Base-by-base conservation (phyloP, 2,797 vertebrate species). In the Corythornis leucogaster region DNA sequence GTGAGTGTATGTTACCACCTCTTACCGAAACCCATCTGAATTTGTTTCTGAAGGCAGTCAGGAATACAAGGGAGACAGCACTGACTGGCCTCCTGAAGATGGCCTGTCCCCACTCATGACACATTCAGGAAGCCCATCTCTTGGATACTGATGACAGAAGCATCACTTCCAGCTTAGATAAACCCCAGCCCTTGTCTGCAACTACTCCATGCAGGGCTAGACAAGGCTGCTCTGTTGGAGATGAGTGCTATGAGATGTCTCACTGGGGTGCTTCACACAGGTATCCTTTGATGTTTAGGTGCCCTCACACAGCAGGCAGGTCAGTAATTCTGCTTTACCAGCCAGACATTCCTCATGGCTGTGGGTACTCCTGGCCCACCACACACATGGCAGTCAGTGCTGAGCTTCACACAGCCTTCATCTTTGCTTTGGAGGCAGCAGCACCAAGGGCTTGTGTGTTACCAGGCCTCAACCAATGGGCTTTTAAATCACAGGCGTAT, bases 311-410 rank as follows among this genome's bases (percentile, higher is more conserved):
- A 66, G 73, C 48, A 61, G 76, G 40, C 31, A 68, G 73, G 43
- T 17, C 45, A 45, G 61, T 40, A 2, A 0, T n/a, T 45, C 16
- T 50, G 45, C 28, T 62, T 53, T 40, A 51, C 25, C 4, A 2
- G 22, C 14, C 6, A 9, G 63, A 54, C 24, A 20, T 10, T 63
- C 6, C 25, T 62, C 0, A 0, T 30, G 64, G 5, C 43, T 1
- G 0, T 19, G 45, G n/a, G 12, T 28, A 26, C 33, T 71, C 42
- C 70, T 73, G 67, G 46, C 28, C 50, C 58, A 28, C n/a, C 48
- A 7, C 15, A 61, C 75, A 79, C 1, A 0, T 3, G 26, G 22
- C 26, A 50, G 28, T 9, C 62, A 50, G 4, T 11, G 31, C 68
- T 57, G 61, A 45, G 68, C 35, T 8, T 31, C 46, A 7, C 42